Conservation (phyloP, 2,113 vertebrate genomes). For the Microtus richardsoni region DNA sequence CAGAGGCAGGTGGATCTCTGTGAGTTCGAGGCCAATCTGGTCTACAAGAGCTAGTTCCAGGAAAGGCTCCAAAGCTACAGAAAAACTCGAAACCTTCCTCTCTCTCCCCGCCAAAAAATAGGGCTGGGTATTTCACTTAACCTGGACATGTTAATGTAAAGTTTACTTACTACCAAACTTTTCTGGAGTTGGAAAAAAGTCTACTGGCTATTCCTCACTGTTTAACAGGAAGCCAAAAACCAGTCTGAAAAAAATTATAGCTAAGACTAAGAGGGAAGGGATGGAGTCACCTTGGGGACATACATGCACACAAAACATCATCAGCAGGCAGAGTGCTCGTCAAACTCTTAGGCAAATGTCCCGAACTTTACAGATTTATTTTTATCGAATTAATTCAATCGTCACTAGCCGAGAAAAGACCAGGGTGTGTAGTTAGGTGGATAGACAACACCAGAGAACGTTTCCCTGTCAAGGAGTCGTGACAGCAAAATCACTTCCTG, state of each 20-base stretch:
- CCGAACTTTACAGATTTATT: neutral
- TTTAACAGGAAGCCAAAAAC: neutral
- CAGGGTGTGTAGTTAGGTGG: neutral
- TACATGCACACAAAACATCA: neutral
- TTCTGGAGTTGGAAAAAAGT: neutral
- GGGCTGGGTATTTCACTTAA: neutral
- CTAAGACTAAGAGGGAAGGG: neutral
- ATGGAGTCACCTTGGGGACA: neutral
- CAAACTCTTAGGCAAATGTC: neutral
- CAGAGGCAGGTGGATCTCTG: no score
- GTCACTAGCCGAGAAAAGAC: neutral
- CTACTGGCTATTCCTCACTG: neutral
- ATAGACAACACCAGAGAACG: neutral
- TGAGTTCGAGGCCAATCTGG: no score
- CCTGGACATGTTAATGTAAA: neutral
- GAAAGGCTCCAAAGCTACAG: no score
- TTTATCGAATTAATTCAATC: neutral
- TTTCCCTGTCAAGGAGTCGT: slow-evolving; percentile 36
- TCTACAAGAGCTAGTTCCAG: no score
- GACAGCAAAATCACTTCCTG: slow-evolving; percentile 79
- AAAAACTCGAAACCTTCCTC: no score
- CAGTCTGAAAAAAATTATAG: slow-evolving; percentile 4
- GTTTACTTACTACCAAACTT: neutral
- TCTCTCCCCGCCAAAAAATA: no score
- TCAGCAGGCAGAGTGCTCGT: neutral